Conservation (phyloP, 2,113 vertebrate species). For the Eolophus roseicapilla region DNA sequence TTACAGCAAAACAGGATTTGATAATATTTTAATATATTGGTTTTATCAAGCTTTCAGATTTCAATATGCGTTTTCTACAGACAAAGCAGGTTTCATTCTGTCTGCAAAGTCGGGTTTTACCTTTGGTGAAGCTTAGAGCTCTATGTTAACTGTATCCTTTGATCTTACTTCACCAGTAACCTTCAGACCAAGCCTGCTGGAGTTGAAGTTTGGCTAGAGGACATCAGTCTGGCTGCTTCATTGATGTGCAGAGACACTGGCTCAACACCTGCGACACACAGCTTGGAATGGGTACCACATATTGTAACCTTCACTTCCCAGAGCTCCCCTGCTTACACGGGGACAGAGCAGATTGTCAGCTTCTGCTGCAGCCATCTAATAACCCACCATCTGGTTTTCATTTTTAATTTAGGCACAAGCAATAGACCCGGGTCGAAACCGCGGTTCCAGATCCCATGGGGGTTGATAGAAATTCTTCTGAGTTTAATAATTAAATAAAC, state of each 20-base stretch:
- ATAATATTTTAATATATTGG: neutral
- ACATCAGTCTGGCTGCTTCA: neutral
- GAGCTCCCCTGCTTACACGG: neutral
- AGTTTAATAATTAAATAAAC: constrained; percentile 43
- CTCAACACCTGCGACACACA: constrained; percentile 32
- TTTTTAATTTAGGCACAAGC: constrained; percentile 36
- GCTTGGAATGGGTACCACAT: neutral
- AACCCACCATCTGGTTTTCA: constrained; percentile 35
- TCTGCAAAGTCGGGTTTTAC: neutral
- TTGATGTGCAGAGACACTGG: neutral
- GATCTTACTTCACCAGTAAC: neutral
- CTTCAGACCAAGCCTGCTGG: neutral
- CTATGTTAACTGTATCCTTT: neutral
- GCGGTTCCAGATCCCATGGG: neutral
- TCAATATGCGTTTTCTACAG: neutral
- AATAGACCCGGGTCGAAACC: neutral
- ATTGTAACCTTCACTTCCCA: neutral
- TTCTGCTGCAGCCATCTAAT: constrained; percentile 27
- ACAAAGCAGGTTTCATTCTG: neutral
- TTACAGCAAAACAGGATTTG: neutral
- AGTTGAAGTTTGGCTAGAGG: neutral
- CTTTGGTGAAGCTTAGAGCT: neutral
- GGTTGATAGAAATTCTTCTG: neutral
- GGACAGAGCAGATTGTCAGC: constrained; percentile 25
- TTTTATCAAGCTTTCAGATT: neutral